These are phyloP conservation scores for Helicolenus hilgendorfi DNA, from an alignment of 2,797 vertebrate genomes.

Conservation along the genomic window DNA sequence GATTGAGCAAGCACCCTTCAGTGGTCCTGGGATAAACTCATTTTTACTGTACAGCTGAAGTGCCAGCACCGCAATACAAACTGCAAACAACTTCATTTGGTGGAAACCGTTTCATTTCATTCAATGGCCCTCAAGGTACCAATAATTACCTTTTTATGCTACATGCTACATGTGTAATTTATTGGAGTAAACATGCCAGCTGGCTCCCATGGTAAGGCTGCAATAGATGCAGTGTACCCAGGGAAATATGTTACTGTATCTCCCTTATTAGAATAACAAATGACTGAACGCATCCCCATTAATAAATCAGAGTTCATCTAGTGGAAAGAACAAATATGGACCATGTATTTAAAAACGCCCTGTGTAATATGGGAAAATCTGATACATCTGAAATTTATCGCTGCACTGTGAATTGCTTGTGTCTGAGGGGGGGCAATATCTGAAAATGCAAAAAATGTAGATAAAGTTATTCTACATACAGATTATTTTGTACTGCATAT, in stretches of 20 bases:
- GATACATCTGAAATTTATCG: constrained; percentile 21
- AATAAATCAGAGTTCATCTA: constrained; percentile 54
- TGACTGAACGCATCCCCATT: constrained; percentile 14
- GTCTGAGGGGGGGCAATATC: background rate
- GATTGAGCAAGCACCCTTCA: constrained; percentile 1
- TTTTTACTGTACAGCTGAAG: background rate
- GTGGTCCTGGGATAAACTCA: background rate
- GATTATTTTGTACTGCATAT: background rate
- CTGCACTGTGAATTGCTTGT: background rate
- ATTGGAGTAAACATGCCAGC: constrained; percentile 52
- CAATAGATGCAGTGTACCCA: constrained; percentile 28
- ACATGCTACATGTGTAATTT: constrained; percentile 52
- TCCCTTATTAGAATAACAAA: constrained; percentile 63
- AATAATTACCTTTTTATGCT: constrained; percentile 46
- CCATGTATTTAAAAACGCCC: constrained; percentile 12
- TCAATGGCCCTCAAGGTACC: constrained; percentile 39
- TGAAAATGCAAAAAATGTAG: background rate
- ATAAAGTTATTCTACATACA: background rate
- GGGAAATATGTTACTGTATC: constrained; percentile 61
- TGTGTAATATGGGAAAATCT: constrained; percentile 28
- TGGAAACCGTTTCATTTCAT: constrained; percentile 50
- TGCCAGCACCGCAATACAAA: constrained; percentile 19
- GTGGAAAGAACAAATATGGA: constrained; percentile 31
- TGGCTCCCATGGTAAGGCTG: constrained; percentile 27
- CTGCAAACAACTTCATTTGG: constrained; percentile 28